Conservation (phyloP, 1,140 invertebrate genomes). For the Drosophila equinoxialis region DNA sequence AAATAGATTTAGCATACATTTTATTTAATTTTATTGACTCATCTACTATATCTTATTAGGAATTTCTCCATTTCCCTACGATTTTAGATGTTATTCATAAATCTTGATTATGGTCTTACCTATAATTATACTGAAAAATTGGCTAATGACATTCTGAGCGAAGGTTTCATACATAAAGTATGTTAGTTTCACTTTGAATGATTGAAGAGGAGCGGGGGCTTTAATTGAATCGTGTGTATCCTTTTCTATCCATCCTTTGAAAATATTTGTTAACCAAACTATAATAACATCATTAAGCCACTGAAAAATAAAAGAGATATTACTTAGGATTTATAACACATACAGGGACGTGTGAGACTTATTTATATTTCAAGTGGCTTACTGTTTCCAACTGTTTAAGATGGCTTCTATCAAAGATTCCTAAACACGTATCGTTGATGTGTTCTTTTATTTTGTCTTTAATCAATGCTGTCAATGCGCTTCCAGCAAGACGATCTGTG, state of each 20-base stretch:
- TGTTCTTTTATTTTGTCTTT: conserved; percentile 91
- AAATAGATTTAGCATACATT: not conserved
- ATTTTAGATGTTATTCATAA: not conserved
- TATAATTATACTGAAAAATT: conserved; percentile 98
- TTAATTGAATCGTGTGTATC: conserved; percentile 84
- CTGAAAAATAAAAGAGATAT: conserved; percentile 76
- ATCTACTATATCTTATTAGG: too few relatives aligned
- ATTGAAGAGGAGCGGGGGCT: conserved; percentile 85
- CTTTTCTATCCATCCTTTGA: conserved; percentile 85
- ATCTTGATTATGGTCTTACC: conserved; percentile 83
- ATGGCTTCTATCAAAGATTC: conserved; percentile 92
- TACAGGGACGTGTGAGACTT: too few relatives aligned
- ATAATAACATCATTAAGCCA: conserved; percentile 93
- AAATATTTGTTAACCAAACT: conserved; percentile 92
- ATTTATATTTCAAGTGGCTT: conserved; percentile 49
- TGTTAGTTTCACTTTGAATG: conserved; percentile 91
- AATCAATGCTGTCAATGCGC: conserved; percentile 91
- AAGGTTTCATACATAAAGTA: conserved; percentile 95
- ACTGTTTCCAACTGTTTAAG: conserved; percentile 88
- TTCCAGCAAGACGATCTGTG: conserved; percentile 90
- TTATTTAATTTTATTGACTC: too few relatives aligned
- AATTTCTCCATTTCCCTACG: not conserved
- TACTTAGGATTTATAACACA: too few relatives aligned
- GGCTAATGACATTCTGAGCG: conserved; percentile 93
- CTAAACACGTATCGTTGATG: conserved; percentile 90